Evolutionary conservation across 1,140 invertebrate genomes (phyloP).

Genomic region (Bicyclus anynana): DNA sequence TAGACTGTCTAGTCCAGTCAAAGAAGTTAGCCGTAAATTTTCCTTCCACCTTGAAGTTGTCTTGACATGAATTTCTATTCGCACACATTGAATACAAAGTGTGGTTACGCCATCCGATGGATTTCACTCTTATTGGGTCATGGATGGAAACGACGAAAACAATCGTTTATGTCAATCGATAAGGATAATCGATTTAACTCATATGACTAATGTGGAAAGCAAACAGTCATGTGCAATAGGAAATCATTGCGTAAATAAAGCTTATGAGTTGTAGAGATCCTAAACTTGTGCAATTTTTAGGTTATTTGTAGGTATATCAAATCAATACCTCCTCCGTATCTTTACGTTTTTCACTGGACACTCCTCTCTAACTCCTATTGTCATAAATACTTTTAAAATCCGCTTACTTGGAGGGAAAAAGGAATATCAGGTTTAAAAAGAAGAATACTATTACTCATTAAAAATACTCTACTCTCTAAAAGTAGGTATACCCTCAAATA

Average conservation of each 20-base stretch:
- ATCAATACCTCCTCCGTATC: too few relatives aligned
- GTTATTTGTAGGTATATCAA: too few relatives aligned
- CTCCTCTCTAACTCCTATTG: too few relatives aligned
- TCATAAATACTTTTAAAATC: too few relatives aligned
- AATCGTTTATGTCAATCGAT: slow-evolving; percentile 40
- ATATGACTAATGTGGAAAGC: slow-evolving; percentile 5
- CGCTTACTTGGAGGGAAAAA: too few relatives aligned
- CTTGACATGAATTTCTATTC: slow-evolving; percentile 75
- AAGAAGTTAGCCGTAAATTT: slow-evolving; percentile 51
- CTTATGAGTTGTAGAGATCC: too few relatives aligned
- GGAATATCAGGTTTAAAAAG: too few relatives aligned
- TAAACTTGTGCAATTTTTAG: too few relatives aligned
- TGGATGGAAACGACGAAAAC: slow-evolving; percentile 51
- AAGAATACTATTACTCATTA: too few relatives aligned
- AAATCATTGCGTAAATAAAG: not conserved
- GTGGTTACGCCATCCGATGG: slow-evolving; percentile 62
- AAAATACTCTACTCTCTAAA: too few relatives aligned
- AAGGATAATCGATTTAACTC: slow-evolving; percentile 13
- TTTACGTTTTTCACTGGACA: too few relatives aligned
- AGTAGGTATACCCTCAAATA: too few relatives aligned
- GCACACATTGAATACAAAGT: slow-evolving; percentile 66
- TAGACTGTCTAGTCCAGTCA: not conserved
- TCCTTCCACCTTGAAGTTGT: slow-evolving; percentile 61
- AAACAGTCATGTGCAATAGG: not conserved
- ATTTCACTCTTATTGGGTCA: slow-evolving; percentile 75